Percentiles rank a stretch among this genome's conserved stretches.
Evolutionary conservation across 2,888 invertebrate species (phyloP).

Genomic region (Harpalus rubripes): DNA sequence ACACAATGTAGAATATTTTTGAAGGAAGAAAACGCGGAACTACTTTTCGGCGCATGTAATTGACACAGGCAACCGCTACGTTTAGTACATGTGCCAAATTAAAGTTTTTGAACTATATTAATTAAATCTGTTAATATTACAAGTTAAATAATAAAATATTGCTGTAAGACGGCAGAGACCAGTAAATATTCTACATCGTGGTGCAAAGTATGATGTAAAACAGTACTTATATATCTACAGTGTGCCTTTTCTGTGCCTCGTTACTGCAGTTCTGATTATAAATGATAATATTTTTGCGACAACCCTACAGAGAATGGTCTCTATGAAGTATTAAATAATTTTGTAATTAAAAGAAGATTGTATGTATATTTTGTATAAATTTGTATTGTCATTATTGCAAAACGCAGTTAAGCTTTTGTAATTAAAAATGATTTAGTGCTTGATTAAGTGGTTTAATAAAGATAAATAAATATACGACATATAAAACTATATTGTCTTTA

Average conservation of each 20-base stretch:
- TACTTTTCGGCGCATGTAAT: too few species aligned
- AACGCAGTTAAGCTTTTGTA: conserved; percentile 74
- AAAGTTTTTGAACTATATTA: too few species aligned
- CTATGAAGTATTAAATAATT: conserved; percentile 63
- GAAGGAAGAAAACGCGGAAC: too few species aligned
- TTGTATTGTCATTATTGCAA: conserved; percentile 68
- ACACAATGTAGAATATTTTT: conserved; percentile 54
- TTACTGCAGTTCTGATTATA: conserved; percentile 34
- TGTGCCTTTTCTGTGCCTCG: conserved; percentile 63
- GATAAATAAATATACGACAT: conserved; percentile 62
- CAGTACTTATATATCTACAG: conserved; percentile 58
- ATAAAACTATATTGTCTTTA: conserved; percentile 17
- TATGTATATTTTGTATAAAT: conserved; percentile 67
- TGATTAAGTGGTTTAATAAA: conserved; percentile 69
- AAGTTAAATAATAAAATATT: too few species aligned
- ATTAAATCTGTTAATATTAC: too few species aligned
- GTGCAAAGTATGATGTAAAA: conserved; percentile 60
- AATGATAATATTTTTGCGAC: conserved; percentile 49
- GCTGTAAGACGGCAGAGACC: too few species aligned
- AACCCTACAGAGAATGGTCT: conserved; percentile 42
- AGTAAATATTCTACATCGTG: too few species aligned
- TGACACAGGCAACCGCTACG: too few species aligned
- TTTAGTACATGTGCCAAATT: too few species aligned
- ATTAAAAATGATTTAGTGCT: conserved; percentile 75
- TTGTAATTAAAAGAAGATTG: conserved; percentile 64